These are phyloP conservation scores for Coelopa pilipes DNA, from an alignment of 2,888 invertebrate genomes.

Conservation along the genomic window DNA sequence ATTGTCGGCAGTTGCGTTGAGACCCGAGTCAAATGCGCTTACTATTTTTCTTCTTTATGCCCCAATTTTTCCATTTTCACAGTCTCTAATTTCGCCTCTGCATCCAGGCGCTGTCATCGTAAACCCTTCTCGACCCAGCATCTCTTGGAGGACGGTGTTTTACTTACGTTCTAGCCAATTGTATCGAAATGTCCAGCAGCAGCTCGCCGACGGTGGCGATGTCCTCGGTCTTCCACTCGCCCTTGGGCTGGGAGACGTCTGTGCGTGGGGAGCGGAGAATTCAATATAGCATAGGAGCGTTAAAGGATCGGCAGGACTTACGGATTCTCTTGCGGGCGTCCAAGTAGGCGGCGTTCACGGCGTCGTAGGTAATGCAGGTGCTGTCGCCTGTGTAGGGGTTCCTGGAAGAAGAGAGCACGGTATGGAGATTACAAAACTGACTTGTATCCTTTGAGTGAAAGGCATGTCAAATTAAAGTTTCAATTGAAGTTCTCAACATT, in stretches of 20 bases:
- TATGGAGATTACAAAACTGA: too few relatives aligned
- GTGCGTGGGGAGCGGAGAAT: slow-evolving; percentile 42
- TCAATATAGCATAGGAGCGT: background rate
- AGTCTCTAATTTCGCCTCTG: too few relatives aligned
- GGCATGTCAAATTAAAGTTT: too few relatives aligned
- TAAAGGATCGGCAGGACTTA: slow-evolving; percentile 70
- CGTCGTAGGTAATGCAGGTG: slow-evolving; percentile 89
- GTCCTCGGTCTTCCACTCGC: slow-evolving; percentile 86
- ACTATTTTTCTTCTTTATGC: too few relatives aligned
- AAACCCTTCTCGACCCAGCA: too few relatives aligned
- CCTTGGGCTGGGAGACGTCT: slow-evolving; percentile 84
- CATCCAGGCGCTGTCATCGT: too few relatives aligned
- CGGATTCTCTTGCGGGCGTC: slow-evolving; percentile 88
- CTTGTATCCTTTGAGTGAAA: too few relatives aligned
- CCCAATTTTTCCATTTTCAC: too few relatives aligned
- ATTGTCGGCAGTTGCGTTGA: too few relatives aligned
- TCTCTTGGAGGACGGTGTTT: background rate
- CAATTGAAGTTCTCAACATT: too few relatives aligned
- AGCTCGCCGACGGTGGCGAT: slow-evolving; percentile 88
- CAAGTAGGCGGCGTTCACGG: slow-evolving; percentile 87
- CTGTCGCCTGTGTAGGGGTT: slow-evolving; percentile 72
- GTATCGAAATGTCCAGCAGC: slow-evolving; percentile 84
- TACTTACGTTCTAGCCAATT: slow-evolving; percentile 84
- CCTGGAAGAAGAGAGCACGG: slow-evolving; percentile 47
- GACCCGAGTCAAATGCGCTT: too few relatives aligned